Conservation (phyloP, 2,888 invertebrate genomes). For the Calephelis perditalis region DNA sequence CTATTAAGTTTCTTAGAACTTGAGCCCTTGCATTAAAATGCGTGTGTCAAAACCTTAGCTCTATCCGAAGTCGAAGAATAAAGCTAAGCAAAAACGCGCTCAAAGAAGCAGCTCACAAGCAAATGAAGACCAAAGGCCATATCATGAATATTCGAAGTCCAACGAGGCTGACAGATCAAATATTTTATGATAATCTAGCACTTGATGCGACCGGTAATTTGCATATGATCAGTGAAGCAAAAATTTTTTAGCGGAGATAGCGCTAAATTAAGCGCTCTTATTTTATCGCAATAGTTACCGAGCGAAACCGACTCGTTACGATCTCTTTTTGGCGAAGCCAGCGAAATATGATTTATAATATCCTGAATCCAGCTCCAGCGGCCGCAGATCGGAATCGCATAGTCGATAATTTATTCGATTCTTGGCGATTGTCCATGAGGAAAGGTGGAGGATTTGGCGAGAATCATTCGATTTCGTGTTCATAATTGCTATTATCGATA, state of each 20-base stretch:
- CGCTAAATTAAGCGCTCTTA: slow-evolving; percentile 35
- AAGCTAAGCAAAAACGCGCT: slow-evolving; percentile 6
- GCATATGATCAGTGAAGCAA: slow-evolving; percentile 37
- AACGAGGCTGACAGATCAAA: slow-evolving; percentile 33
- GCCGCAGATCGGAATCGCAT: slow-evolving; percentile 19
- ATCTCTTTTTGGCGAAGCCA: slow-evolving; percentile 21
- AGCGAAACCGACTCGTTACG: slow-evolving; percentile 17
- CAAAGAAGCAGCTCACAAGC: slow-evolving; percentile 12
- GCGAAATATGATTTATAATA: slow-evolving; percentile 22
- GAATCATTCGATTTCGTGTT: slow-evolving; percentile 9
- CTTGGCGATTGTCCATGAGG: slow-evolving; percentile 26
- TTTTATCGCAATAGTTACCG: slow-evolving; percentile 16
- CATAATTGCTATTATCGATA: slow-evolving; percentile 6
- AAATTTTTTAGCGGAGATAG: slow-evolving; percentile 37
- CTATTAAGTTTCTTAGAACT: no score
- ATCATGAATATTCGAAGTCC: slow-evolving; percentile 32
- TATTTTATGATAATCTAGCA: slow-evolving; percentile 36
- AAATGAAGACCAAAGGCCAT: slow-evolving; percentile 21
- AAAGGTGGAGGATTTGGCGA: slow-evolving; percentile 18
- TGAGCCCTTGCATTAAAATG: not conserved
- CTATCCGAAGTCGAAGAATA: not conserved
- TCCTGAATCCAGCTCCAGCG: slow-evolving; percentile 21
- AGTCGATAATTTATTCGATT: slow-evolving; percentile 15
- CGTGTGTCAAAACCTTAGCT: not conserved
- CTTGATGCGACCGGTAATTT: slow-evolving; percentile 35